Conservation (phyloP, 2,113 vertebrate species). For the Trichechus manatus region DNA sequence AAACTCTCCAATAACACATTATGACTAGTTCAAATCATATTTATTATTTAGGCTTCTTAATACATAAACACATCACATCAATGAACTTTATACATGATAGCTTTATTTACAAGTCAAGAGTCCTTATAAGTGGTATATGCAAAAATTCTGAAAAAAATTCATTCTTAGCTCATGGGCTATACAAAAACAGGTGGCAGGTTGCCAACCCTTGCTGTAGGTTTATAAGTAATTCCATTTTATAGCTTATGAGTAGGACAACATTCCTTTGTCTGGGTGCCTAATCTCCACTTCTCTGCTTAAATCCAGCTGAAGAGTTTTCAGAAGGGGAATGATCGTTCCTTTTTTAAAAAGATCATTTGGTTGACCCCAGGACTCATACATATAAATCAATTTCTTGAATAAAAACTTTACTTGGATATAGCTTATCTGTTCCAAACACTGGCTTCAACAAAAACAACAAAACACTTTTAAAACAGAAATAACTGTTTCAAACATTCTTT, state of each 20-base stretch:
- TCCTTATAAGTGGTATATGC: neutral
- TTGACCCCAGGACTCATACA: neutral
- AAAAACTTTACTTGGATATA: neutral
- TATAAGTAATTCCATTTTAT: conserved; percentile 18
- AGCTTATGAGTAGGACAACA: neutral
- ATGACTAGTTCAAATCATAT: neutral
- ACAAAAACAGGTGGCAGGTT: neutral
- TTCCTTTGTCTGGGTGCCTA: neutral
- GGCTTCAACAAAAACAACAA: conserved; percentile 13
- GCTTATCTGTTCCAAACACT: neutral
- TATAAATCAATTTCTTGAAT: conserved; percentile 36
- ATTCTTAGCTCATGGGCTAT: neutral
- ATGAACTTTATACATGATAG: neutral
- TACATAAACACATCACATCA: conserved; percentile 5
- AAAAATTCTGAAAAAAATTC: neutral
- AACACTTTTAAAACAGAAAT: conserved; percentile 60
- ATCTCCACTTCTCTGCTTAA: neutral
- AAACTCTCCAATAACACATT: neutral
- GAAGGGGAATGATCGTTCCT: neutral
- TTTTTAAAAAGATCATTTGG: neutral
- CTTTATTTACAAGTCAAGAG: neutral
- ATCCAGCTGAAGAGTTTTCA: neutral
- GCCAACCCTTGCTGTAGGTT: neutral
- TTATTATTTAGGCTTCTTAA: neutral
- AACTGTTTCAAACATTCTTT: neutral